Evolutionary conservation across 1,140 invertebrate species (phyloP), one percentile per base, ranked within the genome.

Genomic region (Vanessa atalanta): DNA sequence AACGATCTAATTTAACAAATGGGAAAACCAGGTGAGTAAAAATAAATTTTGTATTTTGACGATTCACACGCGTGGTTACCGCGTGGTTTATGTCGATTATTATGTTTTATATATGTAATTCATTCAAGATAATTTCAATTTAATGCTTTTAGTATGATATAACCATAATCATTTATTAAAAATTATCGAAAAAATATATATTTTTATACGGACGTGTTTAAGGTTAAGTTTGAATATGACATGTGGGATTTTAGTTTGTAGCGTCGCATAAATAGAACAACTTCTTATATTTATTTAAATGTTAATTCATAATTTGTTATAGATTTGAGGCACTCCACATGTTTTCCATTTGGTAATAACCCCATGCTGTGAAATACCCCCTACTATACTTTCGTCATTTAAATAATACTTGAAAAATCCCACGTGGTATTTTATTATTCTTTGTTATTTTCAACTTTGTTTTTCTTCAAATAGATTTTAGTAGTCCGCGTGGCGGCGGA

Each of bases 1-100:
- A 65, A 26, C 53, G 48, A 53, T n/a, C n/a, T 37, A 53, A 11
- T 57, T 51, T 51, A 79, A 51, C 63, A 73, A 76, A 91, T 91
- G 88, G 89, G 89, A 23, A 91, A 88, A 80, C 89, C 89, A 73
- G 89, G 89, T 91, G 75, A 90, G 89, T 80, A 51, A 43, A 65
- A 61, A 55, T 61, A 70, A 65, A 43, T 69, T 31, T 70, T 63
- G 26, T 61, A 15, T 55, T 67, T 37, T 14, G 3, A 3, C 14
- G 14, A 51, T 16, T 9, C 26, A 60, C 16, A 77, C 64, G 69
- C 71, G 69, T 80, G 75, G 63, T 65, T 16, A 65, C 83, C 83
- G 80, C 85, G 76, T 88, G 84, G 80, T 79, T 11, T 64, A 65
- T 66, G 23, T 20, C 6, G 20, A 43, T 15, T 31, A 31, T 70